phyloP scores from a whole-genome alignment of 1,140 invertebrate genomes.

The Ostrea edulis region DNA sequence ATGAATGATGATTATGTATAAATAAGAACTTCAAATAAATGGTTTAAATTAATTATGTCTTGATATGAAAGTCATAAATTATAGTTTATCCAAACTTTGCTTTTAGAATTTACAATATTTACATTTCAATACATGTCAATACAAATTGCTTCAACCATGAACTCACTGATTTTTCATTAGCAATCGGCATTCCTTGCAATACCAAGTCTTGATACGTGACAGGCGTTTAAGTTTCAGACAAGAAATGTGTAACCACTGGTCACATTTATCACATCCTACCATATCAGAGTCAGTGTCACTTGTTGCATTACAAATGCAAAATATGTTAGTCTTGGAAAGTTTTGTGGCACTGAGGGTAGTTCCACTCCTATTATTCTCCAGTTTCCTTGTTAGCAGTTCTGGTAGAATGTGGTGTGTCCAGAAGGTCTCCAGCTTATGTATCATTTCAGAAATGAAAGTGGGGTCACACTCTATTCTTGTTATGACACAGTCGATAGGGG shows the following conservation, averaged over 20 bases:
- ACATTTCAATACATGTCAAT: too few species aligned
- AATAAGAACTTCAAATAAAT: not conserved
- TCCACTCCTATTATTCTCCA: too few species aligned
- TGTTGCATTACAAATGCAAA: too few species aligned
- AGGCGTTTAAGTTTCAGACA: slow-evolving; percentile 33
- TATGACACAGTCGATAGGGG: not conserved
- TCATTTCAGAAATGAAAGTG: too few species aligned
- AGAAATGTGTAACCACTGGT: not conserved
- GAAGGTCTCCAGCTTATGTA: too few species aligned
- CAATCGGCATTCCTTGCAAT: not conserved
- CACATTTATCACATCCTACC: slow-evolving; percentile 24
- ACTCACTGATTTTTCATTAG: not conserved
- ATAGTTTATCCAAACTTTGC: too few species aligned
- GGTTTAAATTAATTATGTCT: not conserved
- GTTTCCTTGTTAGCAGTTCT: too few species aligned
- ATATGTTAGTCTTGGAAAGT: too few species aligned
- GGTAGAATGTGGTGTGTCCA: not conserved
- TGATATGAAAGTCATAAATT: too few species aligned
- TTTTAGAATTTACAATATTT: too few species aligned
- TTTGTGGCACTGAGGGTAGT: too few species aligned
- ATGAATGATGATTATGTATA: not conserved
- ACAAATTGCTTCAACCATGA: not conserved
- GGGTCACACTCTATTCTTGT: not conserved
- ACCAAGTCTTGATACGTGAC: not conserved
- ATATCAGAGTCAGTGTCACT: too few species aligned